phyloP scores from a whole-genome alignment of 2,797 vertebrate genomes.

The Tapera naevia region DNA sequence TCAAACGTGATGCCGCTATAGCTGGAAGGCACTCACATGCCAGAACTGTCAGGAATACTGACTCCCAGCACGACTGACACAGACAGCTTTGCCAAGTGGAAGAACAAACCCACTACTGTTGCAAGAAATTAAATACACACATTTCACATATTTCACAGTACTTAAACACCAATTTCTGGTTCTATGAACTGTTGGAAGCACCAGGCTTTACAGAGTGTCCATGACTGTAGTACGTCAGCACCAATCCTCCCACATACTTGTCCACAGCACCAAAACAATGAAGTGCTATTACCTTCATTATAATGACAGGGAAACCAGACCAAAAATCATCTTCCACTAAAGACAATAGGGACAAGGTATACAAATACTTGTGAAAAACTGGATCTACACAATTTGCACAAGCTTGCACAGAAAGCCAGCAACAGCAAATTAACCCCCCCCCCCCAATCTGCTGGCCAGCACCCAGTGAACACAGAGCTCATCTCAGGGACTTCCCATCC shows the following conservation, averaged over 20 bases:
- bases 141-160: not conserved
- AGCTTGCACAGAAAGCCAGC: not conserved
- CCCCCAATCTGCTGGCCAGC: not conserved
- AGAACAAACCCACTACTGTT: not conserved
- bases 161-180: not conserved
- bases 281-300: not conserved
- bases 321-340: not conserved
- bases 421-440: not conserved
- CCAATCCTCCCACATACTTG: not conserved
- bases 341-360: not conserved
- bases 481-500: not conserved
- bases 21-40: not conserved
- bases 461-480: not conserved
- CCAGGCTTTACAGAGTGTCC: not conserved
- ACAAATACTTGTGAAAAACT: not conserved
- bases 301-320: not conserved
- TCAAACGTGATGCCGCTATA: not conserved
- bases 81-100: not conserved
- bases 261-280: not conserved
- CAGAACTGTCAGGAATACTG: not conserved
- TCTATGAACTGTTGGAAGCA: not conserved
- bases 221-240: not conserved
- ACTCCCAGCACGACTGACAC: not conserved
- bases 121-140: not conserved
- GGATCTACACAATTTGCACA: not conserved